Conservation (phyloP, 2,113 vertebrate species). For the Sinocyclocheilus anophthalmus region DNA sequence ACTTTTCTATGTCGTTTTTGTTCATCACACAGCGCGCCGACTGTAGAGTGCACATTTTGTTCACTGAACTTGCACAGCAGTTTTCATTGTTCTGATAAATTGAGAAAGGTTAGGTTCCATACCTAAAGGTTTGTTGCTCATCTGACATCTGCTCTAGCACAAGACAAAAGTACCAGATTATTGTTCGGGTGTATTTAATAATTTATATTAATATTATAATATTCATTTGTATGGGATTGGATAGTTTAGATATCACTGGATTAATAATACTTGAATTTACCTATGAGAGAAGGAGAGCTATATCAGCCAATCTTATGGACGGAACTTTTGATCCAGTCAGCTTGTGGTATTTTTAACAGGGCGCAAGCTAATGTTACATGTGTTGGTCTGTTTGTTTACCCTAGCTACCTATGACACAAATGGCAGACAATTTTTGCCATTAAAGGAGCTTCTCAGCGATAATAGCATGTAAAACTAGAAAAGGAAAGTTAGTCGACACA, state of each 20-base stretch:
- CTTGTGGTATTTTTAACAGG: slow-evolving; percentile 50
- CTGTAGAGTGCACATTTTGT: not conserved
- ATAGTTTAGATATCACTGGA: not conserved
- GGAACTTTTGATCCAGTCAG: slow-evolving; percentile 5
- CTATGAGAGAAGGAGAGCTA: not conserved
- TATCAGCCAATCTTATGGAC: not conserved
- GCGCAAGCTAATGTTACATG: slow-evolving; percentile 26
- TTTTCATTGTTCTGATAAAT: slow-evolving; percentile 10
- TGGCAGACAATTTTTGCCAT: slow-evolving; percentile 17
- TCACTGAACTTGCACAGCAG: not conserved
- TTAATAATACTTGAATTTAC: not conserved
- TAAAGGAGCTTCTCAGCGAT: slow-evolving; percentile 39
- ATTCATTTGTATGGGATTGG: not conserved
- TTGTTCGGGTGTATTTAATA: not conserved
- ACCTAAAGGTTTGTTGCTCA: not conserved
- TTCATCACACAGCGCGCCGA: not conserved
- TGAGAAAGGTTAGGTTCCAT: not conserved
- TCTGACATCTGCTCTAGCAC: slow-evolving; percentile 8
- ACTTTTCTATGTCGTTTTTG: not conserved
- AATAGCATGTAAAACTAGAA: slow-evolving; percentile 6
- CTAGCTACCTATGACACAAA: slow-evolving; percentile 34
- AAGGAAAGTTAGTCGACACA: not conserved
- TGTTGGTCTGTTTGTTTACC: slow-evolving; percentile 49
- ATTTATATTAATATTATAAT: not conserved
- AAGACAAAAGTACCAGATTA: slow-evolving; percentile 1